Evolutionary conservation across 2,797 vertebrate genomes (phyloP).

Genomic region (Clarias laeviceps): DNA sequence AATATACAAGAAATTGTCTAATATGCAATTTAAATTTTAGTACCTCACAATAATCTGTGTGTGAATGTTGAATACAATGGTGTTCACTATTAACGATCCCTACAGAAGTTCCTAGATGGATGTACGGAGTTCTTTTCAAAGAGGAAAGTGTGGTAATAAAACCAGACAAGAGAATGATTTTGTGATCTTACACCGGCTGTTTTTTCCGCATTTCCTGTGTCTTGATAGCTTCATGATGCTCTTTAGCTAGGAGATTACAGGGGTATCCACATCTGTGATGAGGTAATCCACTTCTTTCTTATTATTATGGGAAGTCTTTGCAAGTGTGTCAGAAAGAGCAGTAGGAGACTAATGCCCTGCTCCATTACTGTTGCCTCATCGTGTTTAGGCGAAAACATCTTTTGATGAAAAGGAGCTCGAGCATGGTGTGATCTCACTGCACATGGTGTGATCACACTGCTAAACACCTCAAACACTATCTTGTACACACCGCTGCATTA

Average conservation of each 20-base stretch:
- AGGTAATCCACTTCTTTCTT: conserved; percentile 31
- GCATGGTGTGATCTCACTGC: conserved; percentile 40
- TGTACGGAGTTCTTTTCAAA: background rate
- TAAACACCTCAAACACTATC: conserved; percentile 14
- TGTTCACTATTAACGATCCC: too few relatives aligned
- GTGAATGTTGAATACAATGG: too few relatives aligned
- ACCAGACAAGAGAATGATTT: conserved; percentile 25
- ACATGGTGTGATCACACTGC: conserved; percentile 40
- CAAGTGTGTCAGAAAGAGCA: conserved; percentile 42
- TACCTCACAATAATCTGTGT: too few relatives aligned
- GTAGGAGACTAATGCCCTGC: conserved; percentile 53
- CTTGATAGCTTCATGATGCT: conserved; percentile 9
- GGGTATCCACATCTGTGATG: conserved; percentile 33
- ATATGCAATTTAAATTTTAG: background rate
- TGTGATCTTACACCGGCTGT: conserved; percentile 3
- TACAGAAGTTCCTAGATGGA: too few relatives aligned
- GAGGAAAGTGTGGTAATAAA: conserved; percentile 28
- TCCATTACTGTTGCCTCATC: conserved; percentile 47
- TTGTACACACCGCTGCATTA: background rate
- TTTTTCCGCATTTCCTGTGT: conserved; percentile 11
- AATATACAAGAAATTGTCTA: background rate
- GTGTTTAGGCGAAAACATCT: conserved; percentile 27
- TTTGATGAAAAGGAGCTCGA: conserved; percentile 21
- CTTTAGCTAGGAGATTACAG: conserved; percentile 14
- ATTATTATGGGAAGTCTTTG: conserved; percentile 33